Evolutionary conservation across 2,797 vertebrate species (phyloP), one percentile per base, ranked within the genome.

Genomic region (Sandelia bainsii): DNA sequence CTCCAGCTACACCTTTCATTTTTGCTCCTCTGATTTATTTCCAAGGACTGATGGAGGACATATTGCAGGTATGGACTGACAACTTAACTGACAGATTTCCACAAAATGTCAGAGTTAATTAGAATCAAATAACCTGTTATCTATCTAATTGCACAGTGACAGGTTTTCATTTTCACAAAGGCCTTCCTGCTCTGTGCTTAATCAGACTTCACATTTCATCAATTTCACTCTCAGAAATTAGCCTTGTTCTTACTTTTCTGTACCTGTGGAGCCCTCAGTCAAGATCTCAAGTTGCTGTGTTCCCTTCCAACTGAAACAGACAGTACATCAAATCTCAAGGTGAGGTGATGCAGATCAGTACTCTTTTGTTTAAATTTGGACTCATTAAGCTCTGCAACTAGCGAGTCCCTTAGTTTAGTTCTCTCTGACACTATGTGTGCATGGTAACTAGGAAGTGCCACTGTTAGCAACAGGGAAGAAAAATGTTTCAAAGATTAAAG

Each of bases 1-100:
- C 48, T 60, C 45, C 75, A 74, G 46, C 59, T 42, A 32, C 1
- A 37, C 20, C 76, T 83, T 80, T 88, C 58, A 80, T 83, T 75
- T 83, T 23, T 5, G 19, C 56, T 51, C 37, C 19, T 67, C 37
- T 50, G 54, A 76, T 53, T 39, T 58, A 59, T 64, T 60, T 71
- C 58, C 62, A 51, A 72, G 42, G 72, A 57, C 65, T 57, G 73
- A 77, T 56, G 52, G 75, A 65, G 56, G 50, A 25, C 42, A 23
- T 10, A 8, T 6, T 19, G 16, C 20, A 63, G 46, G 62, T 79
- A 25, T 13, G 39, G 23, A 19, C 46, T 42, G 23, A 60, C 69
- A 45, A 57, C 16, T 14, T 32, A 56, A 81, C 23, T 45, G 57
- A 57, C 61, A 75, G 51, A 72, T 78, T 76, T 69, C 40, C 27